Percentiles rank a stretch among this genome's conserved stretches.
phyloP scores from a whole-genome alignment of 2,113 vertebrate genomes.

The Gadus macrocephalus region DNA sequence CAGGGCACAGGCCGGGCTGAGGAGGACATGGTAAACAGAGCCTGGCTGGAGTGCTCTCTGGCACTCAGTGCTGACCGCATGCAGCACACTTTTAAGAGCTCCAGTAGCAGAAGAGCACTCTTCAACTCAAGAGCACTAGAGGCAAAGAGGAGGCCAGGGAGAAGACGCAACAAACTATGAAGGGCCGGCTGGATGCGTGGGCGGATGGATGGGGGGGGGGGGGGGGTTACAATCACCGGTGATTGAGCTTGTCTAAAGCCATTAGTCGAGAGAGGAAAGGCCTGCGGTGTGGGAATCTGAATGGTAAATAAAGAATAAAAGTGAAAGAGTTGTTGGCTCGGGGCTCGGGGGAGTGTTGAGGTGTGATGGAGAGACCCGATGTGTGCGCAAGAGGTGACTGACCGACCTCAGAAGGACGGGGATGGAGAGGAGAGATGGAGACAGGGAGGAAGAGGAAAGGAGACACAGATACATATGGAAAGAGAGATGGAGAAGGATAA shows the following conservation, averaged over 20 bases:
- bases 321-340: conserved; percentile 7
- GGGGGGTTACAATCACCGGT: not conserved
- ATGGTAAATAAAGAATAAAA: conserved; percentile 3
- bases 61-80: conserved; percentile 34
- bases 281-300: not conserved
- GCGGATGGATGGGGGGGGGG: not conserved
- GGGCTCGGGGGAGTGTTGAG: not conserved
- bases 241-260: no score
- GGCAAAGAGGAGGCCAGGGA: conserved; percentile 20
- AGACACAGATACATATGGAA: no score
- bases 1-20: not conserved
- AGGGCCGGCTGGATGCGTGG: not conserved
- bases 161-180: not conserved
- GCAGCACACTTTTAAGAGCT: conserved; percentile 36
- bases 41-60: conserved; percentile 15
- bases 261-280: not conserved
- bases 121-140: conserved; percentile 51
- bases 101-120: conserved; percentile 31
- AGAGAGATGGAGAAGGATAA: conserved; percentile 20
- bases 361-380: not conserved
- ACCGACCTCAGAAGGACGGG: not conserved
- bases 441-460: not conserved
- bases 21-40: not conserved
- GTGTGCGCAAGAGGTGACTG: not conserved
- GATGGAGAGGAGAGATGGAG: not conserved